Base-by-base conservation (phyloP, 2,797 vertebrate species). In the Antennarius maculatus region DNA sequence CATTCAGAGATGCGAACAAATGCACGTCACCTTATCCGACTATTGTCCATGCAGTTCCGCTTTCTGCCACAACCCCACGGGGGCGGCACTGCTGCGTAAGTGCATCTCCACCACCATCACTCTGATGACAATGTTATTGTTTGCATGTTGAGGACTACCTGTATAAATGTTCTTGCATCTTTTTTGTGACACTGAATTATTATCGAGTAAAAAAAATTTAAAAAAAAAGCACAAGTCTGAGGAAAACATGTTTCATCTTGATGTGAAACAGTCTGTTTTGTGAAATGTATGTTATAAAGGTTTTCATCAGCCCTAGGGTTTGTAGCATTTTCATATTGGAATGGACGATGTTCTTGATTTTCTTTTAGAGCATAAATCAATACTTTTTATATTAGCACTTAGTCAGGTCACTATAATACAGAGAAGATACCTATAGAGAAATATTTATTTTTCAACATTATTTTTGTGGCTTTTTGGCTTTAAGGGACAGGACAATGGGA, bases 331-430 rank as follows among this genome's bases (percentile, higher is more conserved):
- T 43, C n/a, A 5, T 34, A 45, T 13, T 3, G 1, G 0, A 55
- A 27, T 17, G 0, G 0, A 12, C 13, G 23, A 6, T 31, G 3
- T 16, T 16, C 59, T 39, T 53, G 7, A 50, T 71, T 16, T 51
- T 48, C n/a, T 18, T 11, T 23, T 14, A 14, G 46, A 49, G 37
- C 28, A 13, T 27, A 7, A 41, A 56, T 66, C 50, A 42, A 61
- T 71, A 57, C 62, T 70, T 48, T 63, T 50, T 28, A 11, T 15
- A 53, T 62, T 31, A 58, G 57, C 28, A 52, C 5, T n/a, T 12
- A 43, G 11, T n/a, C 37, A 31, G 16, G 56, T 43, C 7, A 59
- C 13, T 28, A 5, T 51, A 42, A 50, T 4, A 15, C 18, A 43
- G 64, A 49, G 47, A 10, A 8, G 14, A 54, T 10, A 39, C 37